Conservation (phyloP, 35 echinoderm and acorn worm genomes). For the Strongylocentrotus purpuratus region DNA sequence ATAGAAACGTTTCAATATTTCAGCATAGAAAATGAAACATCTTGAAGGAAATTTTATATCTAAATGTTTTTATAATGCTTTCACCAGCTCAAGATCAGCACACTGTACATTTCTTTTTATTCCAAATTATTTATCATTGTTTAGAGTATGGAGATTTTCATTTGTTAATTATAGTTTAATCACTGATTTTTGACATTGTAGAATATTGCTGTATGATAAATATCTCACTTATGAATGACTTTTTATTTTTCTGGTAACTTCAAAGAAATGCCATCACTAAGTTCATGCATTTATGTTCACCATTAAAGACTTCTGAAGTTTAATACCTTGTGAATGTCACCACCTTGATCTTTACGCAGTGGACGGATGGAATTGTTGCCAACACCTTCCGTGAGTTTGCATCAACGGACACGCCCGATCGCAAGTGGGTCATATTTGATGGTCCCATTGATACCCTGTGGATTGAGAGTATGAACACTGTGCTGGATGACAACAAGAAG, state of each 20-base stretch:
- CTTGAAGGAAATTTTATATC: background rate
- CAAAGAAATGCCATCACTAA: too few species aligned
- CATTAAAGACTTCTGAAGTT: background rate
- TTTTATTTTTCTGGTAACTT: too few species aligned
- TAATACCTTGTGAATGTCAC: background rate
- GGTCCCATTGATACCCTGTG: conserved; percentile 98
- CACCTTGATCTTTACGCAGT: conserved; percentile 63
- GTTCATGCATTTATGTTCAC: background rate
- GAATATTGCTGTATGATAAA: background rate
- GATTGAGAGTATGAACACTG: conserved; percentile 99
- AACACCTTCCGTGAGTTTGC: conserved; percentile 99
- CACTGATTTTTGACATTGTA: background rate
- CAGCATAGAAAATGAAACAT: background rate
- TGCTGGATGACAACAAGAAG: conserved; percentile 99
- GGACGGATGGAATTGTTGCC: conserved; percentile 97
- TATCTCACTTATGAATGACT: background rate
- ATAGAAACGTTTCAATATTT: background rate
- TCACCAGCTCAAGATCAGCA: background rate
- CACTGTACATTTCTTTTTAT: background rate
- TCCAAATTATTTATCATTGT: background rate
- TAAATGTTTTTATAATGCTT: background rate
- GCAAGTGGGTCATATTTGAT: conserved; percentile 99
- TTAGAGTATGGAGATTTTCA: background rate
- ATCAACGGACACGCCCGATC: conserved; percentile 94
- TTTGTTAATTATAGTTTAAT: background rate